These are phyloP conservation scores for Capreolus pygargus DNA, from an alignment of 2,113 vertebrate species.

Conservation along the genomic window DNA sequence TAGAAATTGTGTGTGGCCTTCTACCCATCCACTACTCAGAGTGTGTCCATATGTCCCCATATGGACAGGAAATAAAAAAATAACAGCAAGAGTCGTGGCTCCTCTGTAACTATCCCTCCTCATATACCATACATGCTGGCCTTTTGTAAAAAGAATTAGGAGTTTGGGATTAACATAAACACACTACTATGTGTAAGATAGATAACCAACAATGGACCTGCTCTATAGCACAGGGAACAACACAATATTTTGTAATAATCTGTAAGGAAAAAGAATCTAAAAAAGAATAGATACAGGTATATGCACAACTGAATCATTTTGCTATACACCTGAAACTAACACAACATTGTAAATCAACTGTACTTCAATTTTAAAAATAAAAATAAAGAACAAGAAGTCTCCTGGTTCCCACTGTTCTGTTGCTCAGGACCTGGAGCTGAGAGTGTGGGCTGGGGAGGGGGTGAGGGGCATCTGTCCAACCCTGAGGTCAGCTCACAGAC, in stretches of 20 bases:
- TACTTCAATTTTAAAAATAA: background rate
- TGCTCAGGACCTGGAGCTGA: background rate
- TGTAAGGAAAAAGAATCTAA: background rate
- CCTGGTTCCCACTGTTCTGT: accelerated
- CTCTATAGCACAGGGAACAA: background rate
- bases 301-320: background rate
- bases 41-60: background rate
- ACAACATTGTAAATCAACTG: background rate
- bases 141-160: background rate
- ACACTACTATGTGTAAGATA: background rate
- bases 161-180: background rate
- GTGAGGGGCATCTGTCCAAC: background rate
- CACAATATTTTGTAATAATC: background rate
- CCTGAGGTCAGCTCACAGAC: background rate
- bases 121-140: accelerated
- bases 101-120: background rate
- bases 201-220: background rate
- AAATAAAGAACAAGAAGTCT: background rate
- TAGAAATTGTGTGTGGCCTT: background rate
- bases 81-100: too few species aligned
- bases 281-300: background rate
- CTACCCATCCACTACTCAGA: too few species aligned
- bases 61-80: background rate
- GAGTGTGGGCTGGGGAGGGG: accelerated
- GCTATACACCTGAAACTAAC: background rate